Conservation (phyloP, 2,113 vertebrate species). For the Cryptoleucopteryx plumbea region DNA sequence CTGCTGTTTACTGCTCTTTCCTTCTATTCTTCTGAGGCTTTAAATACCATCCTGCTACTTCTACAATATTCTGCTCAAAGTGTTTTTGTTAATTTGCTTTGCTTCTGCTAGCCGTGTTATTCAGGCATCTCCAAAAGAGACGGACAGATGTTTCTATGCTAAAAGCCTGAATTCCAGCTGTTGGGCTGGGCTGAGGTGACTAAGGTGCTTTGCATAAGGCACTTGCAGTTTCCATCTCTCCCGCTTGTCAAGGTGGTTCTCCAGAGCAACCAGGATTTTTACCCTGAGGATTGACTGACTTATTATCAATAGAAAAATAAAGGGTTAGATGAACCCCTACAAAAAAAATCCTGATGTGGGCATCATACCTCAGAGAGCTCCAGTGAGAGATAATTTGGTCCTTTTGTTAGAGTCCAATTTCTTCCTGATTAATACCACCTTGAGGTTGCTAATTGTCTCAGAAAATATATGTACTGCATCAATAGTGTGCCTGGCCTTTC, state of each 20-base stretch:
- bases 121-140: not conserved
- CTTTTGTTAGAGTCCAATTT: not conserved
- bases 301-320: not conserved
- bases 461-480: not conserved
- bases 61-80: fast-evolving
- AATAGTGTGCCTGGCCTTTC: not conserved
- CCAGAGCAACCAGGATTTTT: not conserved
- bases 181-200: not conserved
- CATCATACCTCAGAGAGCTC: not conserved
- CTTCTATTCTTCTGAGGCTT: not conserved
- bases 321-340: not conserved
- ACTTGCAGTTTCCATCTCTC: not conserved
- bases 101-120: not conserved
- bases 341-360: not conserved
- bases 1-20: not conserved
- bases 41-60: not conserved
- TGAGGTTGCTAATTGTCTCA: not conserved
- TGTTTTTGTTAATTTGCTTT: not conserved
- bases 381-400: not conserved
- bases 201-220: not conserved
- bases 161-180: not conserved
- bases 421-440: not conserved
- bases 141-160: not conserved
- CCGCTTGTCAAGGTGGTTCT: not conserved
- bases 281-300: not conserved